Evolutionary conservation across 2,113 vertebrate species (phyloP).

Genomic region (Tupaia chinensis): DNA sequence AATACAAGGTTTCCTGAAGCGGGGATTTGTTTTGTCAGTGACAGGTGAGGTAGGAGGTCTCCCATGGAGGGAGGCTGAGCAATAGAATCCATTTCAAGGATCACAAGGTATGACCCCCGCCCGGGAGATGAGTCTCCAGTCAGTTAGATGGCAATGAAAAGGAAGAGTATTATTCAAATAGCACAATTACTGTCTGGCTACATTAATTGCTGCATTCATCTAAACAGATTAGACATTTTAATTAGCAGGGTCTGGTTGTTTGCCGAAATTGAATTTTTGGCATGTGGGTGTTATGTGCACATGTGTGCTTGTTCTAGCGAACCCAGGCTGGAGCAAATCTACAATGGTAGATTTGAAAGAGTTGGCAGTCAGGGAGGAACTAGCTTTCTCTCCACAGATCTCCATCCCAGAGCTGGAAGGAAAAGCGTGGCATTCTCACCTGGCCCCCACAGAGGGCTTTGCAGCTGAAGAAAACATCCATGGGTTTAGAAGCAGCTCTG

Average conservation of each 20-base stretch:
- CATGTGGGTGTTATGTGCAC: constrained; percentile 70
- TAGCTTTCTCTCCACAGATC: not conserved
- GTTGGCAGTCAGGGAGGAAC: not conserved
- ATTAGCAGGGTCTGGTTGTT: constrained; percentile 76
- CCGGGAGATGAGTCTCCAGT: constrained; percentile 32
- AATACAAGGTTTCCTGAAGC: constrained; percentile 29
- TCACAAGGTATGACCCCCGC: not conserved
- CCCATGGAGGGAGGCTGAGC: constrained; percentile 23
- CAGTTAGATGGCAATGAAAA: constrained; percentile 38
- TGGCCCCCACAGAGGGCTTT: not conserved
- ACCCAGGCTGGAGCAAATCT: constrained; percentile 30
- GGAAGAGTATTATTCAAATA: constrained; percentile 53
- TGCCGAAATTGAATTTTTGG: constrained; percentile 70
- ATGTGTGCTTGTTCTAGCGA: constrained; percentile 72
- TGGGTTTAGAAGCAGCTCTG: not conserved
- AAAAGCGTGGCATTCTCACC: not conserved
- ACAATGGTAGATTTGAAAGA: not conserved
- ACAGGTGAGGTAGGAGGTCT: constrained; percentile 45
- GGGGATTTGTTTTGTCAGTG: not conserved
- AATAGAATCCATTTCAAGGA: constrained; percentile 32
- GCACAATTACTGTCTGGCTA: constrained; percentile 59
- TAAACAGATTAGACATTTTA: constrained; percentile 80
- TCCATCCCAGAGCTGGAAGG: not conserved
- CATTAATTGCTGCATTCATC: constrained; percentile 61
- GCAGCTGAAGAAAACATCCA: constrained; percentile 21